Evolutionary conservation across 2,113 vertebrate species (phyloP), one percentile per base, ranked within the genome.

Genomic region (Pterocles orientalis): DNA sequence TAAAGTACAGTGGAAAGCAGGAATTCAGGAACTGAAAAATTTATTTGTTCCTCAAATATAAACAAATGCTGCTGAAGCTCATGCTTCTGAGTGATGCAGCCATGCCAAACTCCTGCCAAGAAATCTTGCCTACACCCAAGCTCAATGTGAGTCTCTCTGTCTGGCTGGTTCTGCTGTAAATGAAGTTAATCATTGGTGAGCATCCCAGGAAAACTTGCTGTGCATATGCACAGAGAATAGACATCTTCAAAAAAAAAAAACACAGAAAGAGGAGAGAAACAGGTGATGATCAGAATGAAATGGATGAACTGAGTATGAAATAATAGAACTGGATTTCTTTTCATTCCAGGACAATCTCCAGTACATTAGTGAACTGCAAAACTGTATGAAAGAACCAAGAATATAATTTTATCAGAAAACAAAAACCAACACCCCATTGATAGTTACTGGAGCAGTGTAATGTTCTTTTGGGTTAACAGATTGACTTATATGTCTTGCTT

Each of bases 111-210:
- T 92, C 50, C 70, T 92, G 92, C 82, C 95, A 95, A 85, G 79
- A 91, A 87, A 86, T 21, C 75, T 90, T 96, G 75, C 92, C 85
- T 90, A 87, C 3, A 2, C 85, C 54, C 3, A 2, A 72, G 65
- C 62, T 90, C 66, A 90, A 43, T 2, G 2, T 77, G 58, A 93
- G 28, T 72, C 4, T 88, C 60, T 57, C 69, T 97, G 88, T 86
- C 95, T 96, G 91, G 11, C 73, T 96, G 65, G 20, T 92, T 72
- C 70, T 82, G 21, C 47, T 88, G 91, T 86, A 96, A 92, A 94
- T 80, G 54, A 80, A 91, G 48, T 88, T 96, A 91, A 54, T 95
- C 41, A 73, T 3, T 66, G 28, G 57, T 87, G 82, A 93, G 19
- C 23, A 90, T 54, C 75, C 56, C 82, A 61, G 64, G 77, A 70